A percentile compares a stretch with the other conserved stretches of the same genome.
These are phyloP conservation scores for Dyspetes luteomarginatus DNA, from an alignment of 2,888 invertebrate species.

Conservation along the genomic window DNA sequence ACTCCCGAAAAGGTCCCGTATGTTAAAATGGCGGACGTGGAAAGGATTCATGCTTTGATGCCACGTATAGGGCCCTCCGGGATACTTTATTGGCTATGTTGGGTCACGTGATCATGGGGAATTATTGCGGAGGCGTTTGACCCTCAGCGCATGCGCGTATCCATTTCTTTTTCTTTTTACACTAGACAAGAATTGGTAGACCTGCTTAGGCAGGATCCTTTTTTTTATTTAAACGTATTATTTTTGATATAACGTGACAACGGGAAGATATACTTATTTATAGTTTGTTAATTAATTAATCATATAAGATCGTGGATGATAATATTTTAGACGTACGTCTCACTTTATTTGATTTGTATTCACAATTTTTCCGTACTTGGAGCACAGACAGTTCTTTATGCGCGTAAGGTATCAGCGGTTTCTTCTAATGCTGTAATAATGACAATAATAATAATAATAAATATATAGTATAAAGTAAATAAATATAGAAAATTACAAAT, in stretches of 20 bases:
- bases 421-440: conserved; percentile 10
- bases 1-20: conserved; percentile 89
- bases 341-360: conserved; percentile 44
- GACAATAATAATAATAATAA: not conserved
- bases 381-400: conserved; percentile 13
- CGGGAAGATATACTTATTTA: no score
- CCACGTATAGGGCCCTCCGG: conserved; percentile 89
- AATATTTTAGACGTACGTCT: not conserved
- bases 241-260: not conserved
- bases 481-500: not conserved
- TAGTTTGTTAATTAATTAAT: not conserved
- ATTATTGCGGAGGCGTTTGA: conserved; percentile 50
- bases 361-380: conserved; percentile 11
- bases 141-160: conserved; percentile 50
- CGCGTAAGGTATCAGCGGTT: conserved; percentile 6
- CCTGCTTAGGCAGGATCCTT: not conserved
- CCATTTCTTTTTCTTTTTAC: conserved; percentile 6
- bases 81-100: conserved; percentile 75
- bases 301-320: not conserved
- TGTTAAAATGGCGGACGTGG: conserved; percentile 94
- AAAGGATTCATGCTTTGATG: conserved; percentile 89
- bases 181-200: conserved; percentile 23
- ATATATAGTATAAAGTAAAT: not conserved
- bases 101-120: conserved; percentile 74
- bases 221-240: not conserved